These are phyloP conservation scores for Nasonovia ribisnigri DNA, from an alignment of 2,888 invertebrate genomes.

Conservation along the genomic window DNA sequence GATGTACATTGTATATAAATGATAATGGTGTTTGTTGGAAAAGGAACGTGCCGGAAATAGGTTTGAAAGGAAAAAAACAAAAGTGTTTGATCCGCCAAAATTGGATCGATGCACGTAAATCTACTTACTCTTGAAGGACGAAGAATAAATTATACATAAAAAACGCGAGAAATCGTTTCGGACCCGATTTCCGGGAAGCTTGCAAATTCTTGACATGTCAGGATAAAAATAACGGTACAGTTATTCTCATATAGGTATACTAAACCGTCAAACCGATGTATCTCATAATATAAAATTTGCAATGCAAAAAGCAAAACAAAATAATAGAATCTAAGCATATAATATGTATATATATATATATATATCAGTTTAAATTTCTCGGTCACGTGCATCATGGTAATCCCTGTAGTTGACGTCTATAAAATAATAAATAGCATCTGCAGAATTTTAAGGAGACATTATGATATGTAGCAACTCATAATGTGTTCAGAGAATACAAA, in stretches of 20 bases:
- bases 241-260: neutral
- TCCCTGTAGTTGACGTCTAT: neutral
- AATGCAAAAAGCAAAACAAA: neutral
- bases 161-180: neutral
- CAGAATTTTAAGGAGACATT: too few species aligned
- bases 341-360: too few species aligned
- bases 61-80: neutral
- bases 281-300: neutral
- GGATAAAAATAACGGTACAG: neutral
- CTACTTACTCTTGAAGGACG: neutral
- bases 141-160: neutral
- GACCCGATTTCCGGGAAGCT: neutral
- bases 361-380: neutral
- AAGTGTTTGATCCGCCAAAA: neutral
- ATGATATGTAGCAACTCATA: too few species aligned
- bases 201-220: neutral
- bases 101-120: neutral
- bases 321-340: neutral
- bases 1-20: neutral
- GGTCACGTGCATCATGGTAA: neutral
- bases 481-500: too few species aligned
- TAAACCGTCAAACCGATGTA: neutral
- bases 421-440: too few species aligned
- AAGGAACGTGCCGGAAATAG: neutral
- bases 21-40: neutral